phyloP scores from a whole-genome alignment of 2,888 invertebrate species.

The Polyploca ridens region DNA sequence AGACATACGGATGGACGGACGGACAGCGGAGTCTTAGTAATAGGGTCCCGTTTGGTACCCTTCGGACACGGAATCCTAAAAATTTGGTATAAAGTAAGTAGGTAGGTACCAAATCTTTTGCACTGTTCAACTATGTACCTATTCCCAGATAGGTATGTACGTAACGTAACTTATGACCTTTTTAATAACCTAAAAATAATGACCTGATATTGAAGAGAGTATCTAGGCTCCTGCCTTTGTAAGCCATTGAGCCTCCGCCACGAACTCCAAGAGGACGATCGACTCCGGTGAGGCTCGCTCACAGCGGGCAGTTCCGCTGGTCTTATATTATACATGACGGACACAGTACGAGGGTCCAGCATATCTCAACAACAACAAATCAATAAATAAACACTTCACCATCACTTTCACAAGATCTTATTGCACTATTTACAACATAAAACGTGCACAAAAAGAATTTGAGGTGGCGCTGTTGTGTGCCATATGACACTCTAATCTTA shows the following conservation, averaged over 20 bases:
- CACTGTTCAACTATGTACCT: no score
- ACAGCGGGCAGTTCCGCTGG: constrained; percentile 52
- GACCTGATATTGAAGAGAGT: constrained; percentile 74
- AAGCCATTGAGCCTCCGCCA: constrained; percentile 58
- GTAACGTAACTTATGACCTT: neutral
- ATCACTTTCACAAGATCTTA: constrained; percentile 49
- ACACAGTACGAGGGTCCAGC: constrained; percentile 62
- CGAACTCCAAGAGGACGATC: constrained; percentile 71
- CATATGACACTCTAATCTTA: constrained; percentile 80
- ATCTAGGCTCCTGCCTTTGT: constrained; percentile 67
- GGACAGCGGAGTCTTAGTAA: no score
- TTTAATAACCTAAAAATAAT: constrained; percentile 13
- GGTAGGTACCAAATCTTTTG: no score
- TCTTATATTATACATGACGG: constrained; percentile 65
- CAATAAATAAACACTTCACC: constrained; percentile 56
- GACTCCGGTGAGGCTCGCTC: constrained; percentile 55
- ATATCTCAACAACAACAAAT: constrained; percentile 50
- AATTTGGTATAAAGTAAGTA: no score
- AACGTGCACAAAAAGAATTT: constrained; percentile 38
- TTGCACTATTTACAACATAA: constrained; percentile 35
- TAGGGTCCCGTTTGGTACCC: no score
- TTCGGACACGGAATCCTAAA: no score
- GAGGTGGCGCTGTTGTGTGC: constrained; percentile 58
- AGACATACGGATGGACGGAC: no score
- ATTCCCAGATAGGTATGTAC: neutral